Base-by-base conservation (phyloP, 2,113 vertebrate species). In the Chloebia gouldiae region DNA sequence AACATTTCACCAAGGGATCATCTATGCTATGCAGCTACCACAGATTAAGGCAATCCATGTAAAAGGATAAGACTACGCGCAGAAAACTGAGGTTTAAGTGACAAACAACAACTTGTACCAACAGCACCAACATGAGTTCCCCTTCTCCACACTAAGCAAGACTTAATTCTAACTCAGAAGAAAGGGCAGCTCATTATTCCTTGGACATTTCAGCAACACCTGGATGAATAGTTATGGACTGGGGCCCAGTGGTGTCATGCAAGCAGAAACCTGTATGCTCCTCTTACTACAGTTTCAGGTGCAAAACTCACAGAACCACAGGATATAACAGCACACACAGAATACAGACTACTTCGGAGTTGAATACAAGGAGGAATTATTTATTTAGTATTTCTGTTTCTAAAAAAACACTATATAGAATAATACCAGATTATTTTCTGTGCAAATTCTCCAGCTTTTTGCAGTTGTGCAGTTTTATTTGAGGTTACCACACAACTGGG, bases 51-150 rank as follows among this genome's bases (percentile, higher is more conserved):
- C 35, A 86, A 27, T 10, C 57, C 13, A 10, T 27, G 1, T 19
- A 45, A 40, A 10, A 49, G 11, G 15, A 7, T 64, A 66, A 22
- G 13, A 42, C 5, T 4, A 15, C 2, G 11, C 14, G 47, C 44
- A 83, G 53, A 72, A 83, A 86, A 40, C 10, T 33, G 39, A 42
- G 30, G 53, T 50, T 80, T 79, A 82, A 57, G 15, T 25, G 39
- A 45, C 20, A 33, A 59, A 84, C 30, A 50, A 3, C 12, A 78
- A 42, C 27, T 57, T 61, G 31, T 6, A 65, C 2, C 0, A 9
- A 14, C 20, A 18, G 35, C 10, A 25, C 4, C 15, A 59, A 42
- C 0, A 0, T 0, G 0, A 68, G 31, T 10, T 66, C n/a, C 30
- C 33, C 60, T 71, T 31, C 37, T 69, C 15, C 14, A 57, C 20